phyloP scores from a whole-genome alignment of 2,113 vertebrate genomes.

The Nicator chloris region DNA sequence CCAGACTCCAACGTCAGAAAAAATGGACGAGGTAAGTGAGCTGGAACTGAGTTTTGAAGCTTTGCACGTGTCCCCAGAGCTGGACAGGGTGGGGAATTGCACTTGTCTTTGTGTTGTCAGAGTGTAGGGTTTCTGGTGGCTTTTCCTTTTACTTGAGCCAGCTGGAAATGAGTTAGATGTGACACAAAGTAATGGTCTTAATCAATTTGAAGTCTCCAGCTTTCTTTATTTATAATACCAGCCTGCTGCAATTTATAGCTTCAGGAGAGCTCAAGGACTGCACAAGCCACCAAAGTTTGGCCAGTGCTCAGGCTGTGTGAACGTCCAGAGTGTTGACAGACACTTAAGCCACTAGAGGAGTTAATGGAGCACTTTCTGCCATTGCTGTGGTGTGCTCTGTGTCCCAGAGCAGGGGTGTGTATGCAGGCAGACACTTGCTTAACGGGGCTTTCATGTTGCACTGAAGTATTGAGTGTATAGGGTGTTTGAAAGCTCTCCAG shows the following conservation, averaged over 20 bases:
- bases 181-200: constrained; percentile 1
- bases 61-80: neutral
- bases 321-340: neutral
- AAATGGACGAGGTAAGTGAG: constrained; percentile 87
- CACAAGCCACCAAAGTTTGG: constrained; percentile 1
- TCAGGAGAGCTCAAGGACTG: constrained; percentile 7
- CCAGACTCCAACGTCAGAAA: constrained; percentile 82
- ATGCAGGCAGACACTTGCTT: neutral
- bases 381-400: neutral
- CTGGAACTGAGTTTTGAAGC: neutral
- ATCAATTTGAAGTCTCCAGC: neutral
- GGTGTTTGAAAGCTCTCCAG: constrained; percentile 43
- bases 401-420: neutral
- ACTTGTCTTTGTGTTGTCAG: neutral
- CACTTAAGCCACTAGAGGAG: constrained; percentile 4
- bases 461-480: neutral
- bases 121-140: neutral
- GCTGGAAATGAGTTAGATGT: neutral
- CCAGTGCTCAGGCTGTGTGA: neutral
- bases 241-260: constrained; percentile 19
- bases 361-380: constrained; percentile 20
- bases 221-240: constrained; percentile 3
- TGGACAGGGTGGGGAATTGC: neutral
- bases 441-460: neutral
- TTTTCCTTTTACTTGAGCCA: neutral